A percentile compares a stretch with the other conserved stretches of the same genome.
Evolutionary conservation across 2,797 vertebrate species (phyloP).

Genomic region (Microctenopoma lineatum): DNA sequence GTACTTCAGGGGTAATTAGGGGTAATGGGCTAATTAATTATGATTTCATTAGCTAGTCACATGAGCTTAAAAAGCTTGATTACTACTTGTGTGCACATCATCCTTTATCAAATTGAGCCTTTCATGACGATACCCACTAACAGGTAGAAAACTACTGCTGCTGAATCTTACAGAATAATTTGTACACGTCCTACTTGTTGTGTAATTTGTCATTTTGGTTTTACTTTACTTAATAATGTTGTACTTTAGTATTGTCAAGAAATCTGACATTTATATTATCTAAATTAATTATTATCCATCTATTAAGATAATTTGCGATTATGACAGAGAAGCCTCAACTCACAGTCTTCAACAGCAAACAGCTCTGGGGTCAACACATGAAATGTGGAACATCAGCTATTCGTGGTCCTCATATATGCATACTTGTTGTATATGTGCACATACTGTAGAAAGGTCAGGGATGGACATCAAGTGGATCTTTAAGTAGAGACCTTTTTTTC

Average conservation of each 20-base stretch:
- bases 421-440: too few species aligned
- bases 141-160: not conserved
- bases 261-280: not conserved
- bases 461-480: too few species aligned
- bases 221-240: not conserved
- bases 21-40: slow-evolving; percentile 32
- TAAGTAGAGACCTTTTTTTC: too few species aligned
- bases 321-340: not conserved
- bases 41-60: slow-evolving; percentile 45
- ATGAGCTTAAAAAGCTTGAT: slow-evolving; percentile 19
- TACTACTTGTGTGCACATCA: slow-evolving; percentile 9
- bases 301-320: not conserved
- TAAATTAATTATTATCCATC: too few species aligned
- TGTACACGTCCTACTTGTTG: not conserved
- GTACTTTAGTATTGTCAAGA: not conserved
- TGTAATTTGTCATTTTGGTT: not conserved
- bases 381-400: too few species aligned
- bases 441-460: too few species aligned
- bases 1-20: slow-evolving; percentile 38
- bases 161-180: not conserved
- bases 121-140: not conserved
- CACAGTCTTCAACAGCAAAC: too few species aligned
- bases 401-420: too few species aligned
- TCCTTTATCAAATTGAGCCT: slow-evolving; percentile 18
- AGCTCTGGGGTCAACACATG: too few species aligned